Percentiles rank a stretch among this genome's conserved stretches.
These are phyloP conservation scores for Neodiprion virginianus DNA, from an alignment of 1,140 invertebrate genomes.

Conservation along the genomic window DNA sequence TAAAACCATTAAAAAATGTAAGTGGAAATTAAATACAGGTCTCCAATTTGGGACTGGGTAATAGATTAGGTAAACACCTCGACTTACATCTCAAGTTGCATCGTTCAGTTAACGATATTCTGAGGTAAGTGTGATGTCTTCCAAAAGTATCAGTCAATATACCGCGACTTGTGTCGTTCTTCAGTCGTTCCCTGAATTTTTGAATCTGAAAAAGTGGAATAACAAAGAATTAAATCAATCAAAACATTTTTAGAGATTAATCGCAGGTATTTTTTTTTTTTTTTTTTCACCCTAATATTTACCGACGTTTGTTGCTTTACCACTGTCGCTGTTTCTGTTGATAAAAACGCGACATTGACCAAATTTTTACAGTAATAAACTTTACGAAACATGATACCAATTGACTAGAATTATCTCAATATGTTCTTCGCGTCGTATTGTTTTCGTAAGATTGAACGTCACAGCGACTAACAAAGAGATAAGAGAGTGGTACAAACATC, in stretches of 20 bases:
- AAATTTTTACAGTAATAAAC: background rate
- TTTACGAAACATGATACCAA: background rate
- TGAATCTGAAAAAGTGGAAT: constrained; percentile 40
- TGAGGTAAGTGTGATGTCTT: constrained; percentile 88
- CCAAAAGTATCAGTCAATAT: constrained; percentile 84
- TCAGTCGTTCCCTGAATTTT: constrained; percentile 43
- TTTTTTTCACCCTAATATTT: background rate
- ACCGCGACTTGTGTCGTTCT: constrained; percentile 38
- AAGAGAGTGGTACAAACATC: background rate
- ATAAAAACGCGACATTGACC: background rate
- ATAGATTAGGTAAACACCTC: background rate
- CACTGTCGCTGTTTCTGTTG: constrained; percentile 18
- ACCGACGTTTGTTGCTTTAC: constrained; percentile 16
- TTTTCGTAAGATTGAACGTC: background rate
- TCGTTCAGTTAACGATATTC: constrained; percentile 94
- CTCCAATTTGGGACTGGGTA: background rate
- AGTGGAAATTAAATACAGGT: constrained; percentile 11
- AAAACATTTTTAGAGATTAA: background rate
- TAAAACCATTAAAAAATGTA: constrained; percentile 29
- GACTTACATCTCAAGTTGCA: constrained; percentile 96
- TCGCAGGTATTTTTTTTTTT: background rate
- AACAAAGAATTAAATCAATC: constrained; percentile 2
- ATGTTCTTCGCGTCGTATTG: too few species aligned
- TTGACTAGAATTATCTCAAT: background rate
- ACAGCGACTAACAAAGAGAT: background rate